A percentile compares a stretch with the other conserved stretches of the same genome.
These are phyloP conservation scores for Beroe forskalii DNA, from an alignment of 37 sponge, comb jelly and placozoan genomes.

Conservation along the genomic window DNA sequence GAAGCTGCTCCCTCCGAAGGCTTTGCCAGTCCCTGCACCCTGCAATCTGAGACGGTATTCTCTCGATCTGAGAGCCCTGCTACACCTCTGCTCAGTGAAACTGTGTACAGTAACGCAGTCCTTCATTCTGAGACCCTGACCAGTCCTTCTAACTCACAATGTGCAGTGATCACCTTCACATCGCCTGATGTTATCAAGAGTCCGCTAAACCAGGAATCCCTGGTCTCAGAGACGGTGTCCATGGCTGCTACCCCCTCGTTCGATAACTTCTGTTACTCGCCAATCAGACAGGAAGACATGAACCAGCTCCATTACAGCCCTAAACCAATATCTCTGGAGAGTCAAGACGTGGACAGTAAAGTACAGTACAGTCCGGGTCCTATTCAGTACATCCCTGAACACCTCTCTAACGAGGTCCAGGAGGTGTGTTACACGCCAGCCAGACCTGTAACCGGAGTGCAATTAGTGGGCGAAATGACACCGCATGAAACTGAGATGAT, in stretches of 20 bases:
- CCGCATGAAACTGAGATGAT: constrained; percentile 42
- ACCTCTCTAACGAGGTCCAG: neutral
- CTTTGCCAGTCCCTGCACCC: constrained; percentile 14
- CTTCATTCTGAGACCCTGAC: constrained; percentile 14
- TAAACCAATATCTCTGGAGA: neutral
- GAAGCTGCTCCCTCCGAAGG: constrained; percentile 8
- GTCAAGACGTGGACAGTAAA: neutral
- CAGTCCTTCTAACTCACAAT: neutral
- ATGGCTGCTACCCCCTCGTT: constrained; percentile 2
- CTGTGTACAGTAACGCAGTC: neutral
- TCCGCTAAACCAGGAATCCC: neutral
- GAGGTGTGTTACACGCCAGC: constrained; percentile 11
- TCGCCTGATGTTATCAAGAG: neutral
- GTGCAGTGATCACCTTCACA: neutral
- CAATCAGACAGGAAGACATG: neutral
- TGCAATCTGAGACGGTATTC: constrained; percentile 10
- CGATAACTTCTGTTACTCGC: constrained; percentile 41
- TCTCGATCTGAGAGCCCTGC: neutral
- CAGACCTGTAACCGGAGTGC: neutral
- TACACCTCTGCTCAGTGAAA: neutral
- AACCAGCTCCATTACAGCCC: neutral
- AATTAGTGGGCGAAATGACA: neutral
- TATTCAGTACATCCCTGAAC: constrained; percentile 11
- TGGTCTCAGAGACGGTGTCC: constrained; percentile 37
- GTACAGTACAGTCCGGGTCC: constrained; percentile 23